phyloP scores from a whole-genome alignment of 92 coral and sea anemone species.

The Parazoanthus swiftii region DNA sequence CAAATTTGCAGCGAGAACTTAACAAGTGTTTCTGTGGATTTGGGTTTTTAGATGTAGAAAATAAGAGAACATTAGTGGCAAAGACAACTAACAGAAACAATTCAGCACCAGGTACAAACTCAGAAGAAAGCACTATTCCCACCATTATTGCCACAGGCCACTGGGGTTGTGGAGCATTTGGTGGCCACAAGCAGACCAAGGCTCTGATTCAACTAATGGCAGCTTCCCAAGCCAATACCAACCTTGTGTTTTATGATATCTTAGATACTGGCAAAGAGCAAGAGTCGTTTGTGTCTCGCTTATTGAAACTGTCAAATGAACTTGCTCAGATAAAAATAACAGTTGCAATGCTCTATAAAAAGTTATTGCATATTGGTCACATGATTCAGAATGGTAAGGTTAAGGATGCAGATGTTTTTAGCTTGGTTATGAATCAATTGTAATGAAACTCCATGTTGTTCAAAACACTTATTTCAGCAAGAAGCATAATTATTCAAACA shows the following conservation, averaged over 20 bases:
- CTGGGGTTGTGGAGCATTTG: slow-evolving; percentile 45
- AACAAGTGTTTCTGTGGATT: slow-evolving; percentile 42
- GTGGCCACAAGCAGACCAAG: slow-evolving; percentile 30
- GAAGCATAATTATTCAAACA: no score
- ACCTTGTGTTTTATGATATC: slow-evolving; percentile 29
- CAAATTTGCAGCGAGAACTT: slow-evolving; percentile 21
- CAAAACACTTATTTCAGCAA: neutral
- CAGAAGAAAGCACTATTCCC: neutral
- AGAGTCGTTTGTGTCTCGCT: slow-evolving; percentile 24
- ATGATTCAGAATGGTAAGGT: neutral
- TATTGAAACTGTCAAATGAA: neutral
- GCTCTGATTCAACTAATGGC: slow-evolving; percentile 41
- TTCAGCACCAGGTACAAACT: neutral
- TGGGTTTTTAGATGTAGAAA: neutral
- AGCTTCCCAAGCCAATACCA: slow-evolving; percentile 23
- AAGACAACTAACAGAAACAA: neutral
- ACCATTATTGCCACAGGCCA: slow-evolving; percentile 45
- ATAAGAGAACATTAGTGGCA: neutral
- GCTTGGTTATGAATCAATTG: slow-evolving; percentile 2
- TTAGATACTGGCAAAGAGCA: neutral
- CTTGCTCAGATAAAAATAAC: neutral
- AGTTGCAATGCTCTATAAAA: slow-evolving; percentile 23
- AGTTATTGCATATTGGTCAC: slow-evolving; percentile 7
- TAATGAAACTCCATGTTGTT: neutral
- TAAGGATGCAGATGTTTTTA: slow-evolving; percentile 7